Base-by-base conservation (phyloP, 1,140 invertebrate species). In the Amphibalanus amphitrite region DNA sequence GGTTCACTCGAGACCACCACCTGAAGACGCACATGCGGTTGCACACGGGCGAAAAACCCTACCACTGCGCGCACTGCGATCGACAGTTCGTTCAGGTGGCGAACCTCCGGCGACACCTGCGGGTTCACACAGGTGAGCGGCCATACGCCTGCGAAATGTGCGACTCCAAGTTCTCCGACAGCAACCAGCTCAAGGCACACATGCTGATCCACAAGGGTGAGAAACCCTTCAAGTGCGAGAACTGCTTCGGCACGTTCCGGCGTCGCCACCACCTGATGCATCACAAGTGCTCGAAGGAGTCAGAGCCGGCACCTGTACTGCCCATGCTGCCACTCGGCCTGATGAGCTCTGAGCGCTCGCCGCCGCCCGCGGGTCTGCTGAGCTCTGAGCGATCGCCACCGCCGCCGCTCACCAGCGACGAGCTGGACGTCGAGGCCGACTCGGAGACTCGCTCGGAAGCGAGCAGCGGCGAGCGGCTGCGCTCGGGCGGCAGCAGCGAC, bases 121-220 rank as follows among this genome's bases (percentile, higher is more conserved):
- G 95, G 28, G 94, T 97, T 0, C 95, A 98, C 79, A 98, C 95
- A 0, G 93, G 95, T 0, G 95, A 98, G 79, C 86, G 91, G 28
- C 95, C 95, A 0, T 97, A 97, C 79, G 87, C 87, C 20, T 98
- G 95, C 80, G 88, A 94, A 69, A 82, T 91, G 28, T 98, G 95
- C 79, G 84, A 88, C 0, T 87, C 91, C 13, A 87, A 88, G 73
- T 99, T 98, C 82, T 95, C 92, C 69, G 92, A 95, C 78, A 92
- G 90, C 3, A 95, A 95, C 79, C 93, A 95, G 77, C 81, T 95
- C 25, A 95, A 95, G 78, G 91, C 92, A 0, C 93, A 96, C 77
- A 85, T 87, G 76, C 80, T 95, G 30, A 91, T 93, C 64, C 93
- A 95, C 80, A 90, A 91, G 73, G 90, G 91, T 17, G 90, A 94